Conservation (phyloP, 2,113 vertebrate genomes). For the Sylvietta virens region DNA sequence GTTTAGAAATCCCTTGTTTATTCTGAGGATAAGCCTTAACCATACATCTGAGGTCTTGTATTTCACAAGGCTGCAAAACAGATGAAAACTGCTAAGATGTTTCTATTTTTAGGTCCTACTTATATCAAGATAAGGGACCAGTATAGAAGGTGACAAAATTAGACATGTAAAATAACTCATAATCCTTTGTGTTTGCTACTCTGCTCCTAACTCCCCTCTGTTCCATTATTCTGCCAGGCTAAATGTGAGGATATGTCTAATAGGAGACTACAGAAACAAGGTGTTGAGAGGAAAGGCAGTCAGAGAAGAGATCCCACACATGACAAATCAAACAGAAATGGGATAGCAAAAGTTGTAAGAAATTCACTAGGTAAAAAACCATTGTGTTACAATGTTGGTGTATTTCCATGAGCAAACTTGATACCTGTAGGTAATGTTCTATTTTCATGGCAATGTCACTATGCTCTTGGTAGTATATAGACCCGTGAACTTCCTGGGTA, state of each 20-base stretch:
- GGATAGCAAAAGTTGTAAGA: background rate
- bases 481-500: rapidly evolving
- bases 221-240: background rate
- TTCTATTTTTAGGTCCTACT: background rate
- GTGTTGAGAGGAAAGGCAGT: background rate
- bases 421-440: background rate
- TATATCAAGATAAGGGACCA: background rate
- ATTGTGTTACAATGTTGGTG: background rate
- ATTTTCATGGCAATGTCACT: background rate
- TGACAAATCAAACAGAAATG: background rate
- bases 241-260: background rate
- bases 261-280: background rate
- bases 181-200: background rate
- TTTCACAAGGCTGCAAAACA: background rate
- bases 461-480: background rate
- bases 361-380: background rate
- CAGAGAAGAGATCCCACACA: background rate
- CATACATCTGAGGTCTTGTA: background rate
- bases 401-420: background rate
- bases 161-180: background rate
- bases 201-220: background rate
- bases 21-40: slow-evolving; percentile 17
- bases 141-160: background rate
- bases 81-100: background rate
- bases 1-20: slow-evolving; percentile 41